A percentile compares a stretch with the other conserved stretches of the same genome.
Conservation (phyloP, 2,113 vertebrate species). For the Tapirus terrestris region DNA sequence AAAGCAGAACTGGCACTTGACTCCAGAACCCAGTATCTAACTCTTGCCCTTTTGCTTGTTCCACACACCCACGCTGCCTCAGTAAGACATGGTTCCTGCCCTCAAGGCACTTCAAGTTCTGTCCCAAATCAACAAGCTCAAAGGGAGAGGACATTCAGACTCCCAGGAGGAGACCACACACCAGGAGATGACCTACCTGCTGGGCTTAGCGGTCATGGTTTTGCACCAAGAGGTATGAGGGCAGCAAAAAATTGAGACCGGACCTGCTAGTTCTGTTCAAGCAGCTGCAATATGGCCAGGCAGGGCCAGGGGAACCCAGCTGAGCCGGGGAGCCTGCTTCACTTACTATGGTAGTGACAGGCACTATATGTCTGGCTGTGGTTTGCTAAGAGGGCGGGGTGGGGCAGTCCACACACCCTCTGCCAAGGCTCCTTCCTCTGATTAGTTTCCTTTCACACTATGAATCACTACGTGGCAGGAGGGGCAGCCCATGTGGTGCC, state of each 20-base stretch:
- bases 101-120: not conserved
- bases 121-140: not conserved
- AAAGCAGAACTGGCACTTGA: not conserved
- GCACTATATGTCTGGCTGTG: not conserved
- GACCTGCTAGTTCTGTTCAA: not conserved
- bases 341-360: not conserved
- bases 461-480: slow-evolving; percentile 26
- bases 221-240: not conserved
- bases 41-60: not conserved
- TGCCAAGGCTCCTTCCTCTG: slow-evolving; percentile 28
- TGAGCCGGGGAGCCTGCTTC: not conserved
- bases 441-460: not conserved
- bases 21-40: not conserved
- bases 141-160: not conserved
- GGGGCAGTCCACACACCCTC: not conserved
- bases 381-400: slow-evolving; percentile 9
- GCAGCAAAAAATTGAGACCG: not conserved
- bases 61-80: not conserved
- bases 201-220: not conserved
- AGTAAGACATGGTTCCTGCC: not conserved
- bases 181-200: not conserved
- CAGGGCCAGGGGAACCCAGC: not conserved
- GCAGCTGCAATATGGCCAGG: not conserved
- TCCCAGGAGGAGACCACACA: not conserved
- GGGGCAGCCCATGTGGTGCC: slow-evolving; percentile 7